Percentiles rank a stretch among this genome's conserved stretches.
Conservation (phyloP, 1,140 invertebrate species). For the Drosophila arizonae region DNA sequence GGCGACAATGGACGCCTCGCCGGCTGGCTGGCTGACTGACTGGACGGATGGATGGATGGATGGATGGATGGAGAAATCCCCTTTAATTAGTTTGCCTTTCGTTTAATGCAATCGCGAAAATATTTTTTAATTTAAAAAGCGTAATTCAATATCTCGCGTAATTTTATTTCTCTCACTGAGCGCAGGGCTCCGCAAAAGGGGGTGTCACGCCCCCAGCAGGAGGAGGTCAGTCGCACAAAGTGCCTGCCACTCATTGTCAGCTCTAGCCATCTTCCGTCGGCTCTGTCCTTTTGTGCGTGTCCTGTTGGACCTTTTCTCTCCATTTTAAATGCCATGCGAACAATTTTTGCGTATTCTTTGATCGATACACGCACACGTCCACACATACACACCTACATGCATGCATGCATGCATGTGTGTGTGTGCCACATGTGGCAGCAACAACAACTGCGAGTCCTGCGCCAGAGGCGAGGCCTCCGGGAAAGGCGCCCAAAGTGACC, state of each 20-base stretch:
- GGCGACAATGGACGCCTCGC: conserved; percentile 11
- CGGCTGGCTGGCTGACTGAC: background rate
- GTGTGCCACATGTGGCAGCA: conserved; percentile 3
- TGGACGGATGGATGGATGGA: background rate
- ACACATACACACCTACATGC: too few species aligned
- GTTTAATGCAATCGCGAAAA: conserved; percentile 79
- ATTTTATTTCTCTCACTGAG: conserved; percentile 69
- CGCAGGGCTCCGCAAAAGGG: background rate
- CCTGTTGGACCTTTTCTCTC: conserved; percentile 54
- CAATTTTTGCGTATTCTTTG: conserved; percentile 62
- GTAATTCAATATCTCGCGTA: conserved; percentile 76
- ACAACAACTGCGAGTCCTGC: conserved; percentile 22
- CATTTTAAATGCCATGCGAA: conserved; percentile 36
- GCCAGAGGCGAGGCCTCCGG: background rate
- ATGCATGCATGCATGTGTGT: conserved; percentile 5
- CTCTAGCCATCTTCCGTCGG: background rate
- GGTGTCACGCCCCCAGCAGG: too few species aligned
- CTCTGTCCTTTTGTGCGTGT: conserved; percentile 21
- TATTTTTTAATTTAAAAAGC: conserved; percentile 80
- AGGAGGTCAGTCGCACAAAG: conserved; percentile 49
- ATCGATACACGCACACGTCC: conserved; percentile 24
- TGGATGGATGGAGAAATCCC: conserved; percentile 44
- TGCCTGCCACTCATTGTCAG: conserved; percentile 70
- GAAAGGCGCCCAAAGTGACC: conserved; percentile 40
- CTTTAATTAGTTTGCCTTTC: conserved; percentile 77